These are phyloP conservation scores for Zophobas atratus DNA, from an alignment of 1,140 invertebrate genomes.

Conservation along the genomic window DNA sequence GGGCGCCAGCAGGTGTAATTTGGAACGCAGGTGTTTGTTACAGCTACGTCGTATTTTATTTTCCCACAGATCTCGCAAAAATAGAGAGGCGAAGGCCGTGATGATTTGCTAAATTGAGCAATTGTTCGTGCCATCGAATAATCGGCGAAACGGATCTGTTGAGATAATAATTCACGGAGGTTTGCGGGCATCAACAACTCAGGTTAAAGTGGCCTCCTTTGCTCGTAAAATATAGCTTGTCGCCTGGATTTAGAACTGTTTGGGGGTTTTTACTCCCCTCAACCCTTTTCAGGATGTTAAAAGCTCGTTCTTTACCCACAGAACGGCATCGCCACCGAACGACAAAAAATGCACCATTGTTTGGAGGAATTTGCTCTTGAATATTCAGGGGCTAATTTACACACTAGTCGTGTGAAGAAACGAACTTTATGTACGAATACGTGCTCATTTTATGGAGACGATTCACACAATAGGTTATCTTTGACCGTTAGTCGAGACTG, in stretches of 20 bases:
- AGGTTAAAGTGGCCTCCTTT: neutral
- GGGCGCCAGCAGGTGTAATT: too few relatives aligned
- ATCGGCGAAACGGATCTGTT: neutral
- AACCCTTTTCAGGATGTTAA: conserved; percentile 9
- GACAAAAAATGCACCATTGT: neutral
- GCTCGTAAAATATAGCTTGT: conserved; percentile 7
- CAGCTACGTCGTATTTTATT: conserved; percentile 26
- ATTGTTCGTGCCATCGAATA: conserved; percentile 2
- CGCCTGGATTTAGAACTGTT: neutral
- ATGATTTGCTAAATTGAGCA: conserved; percentile 12
- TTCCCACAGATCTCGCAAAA: conserved; percentile 27
- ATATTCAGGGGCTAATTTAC: too few relatives aligned
- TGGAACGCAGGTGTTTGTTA: conserved; percentile 28
- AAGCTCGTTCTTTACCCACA: neutral
- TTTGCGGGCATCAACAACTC: neutral
- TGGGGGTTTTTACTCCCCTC: conserved; percentile 4
- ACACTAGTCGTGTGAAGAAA: too few relatives aligned
- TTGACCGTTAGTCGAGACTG: too few relatives aligned
- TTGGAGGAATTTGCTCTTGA: too few relatives aligned
- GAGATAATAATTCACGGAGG: conserved; percentile 12
- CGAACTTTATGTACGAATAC: too few relatives aligned
- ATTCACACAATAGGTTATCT: too few relatives aligned
- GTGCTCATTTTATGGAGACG: too few relatives aligned
- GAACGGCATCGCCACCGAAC: too few relatives aligned
- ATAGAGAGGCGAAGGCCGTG: neutral